Conservation (phyloP, 2,888 invertebrate species). For the Colostygia pectinataria region DNA sequence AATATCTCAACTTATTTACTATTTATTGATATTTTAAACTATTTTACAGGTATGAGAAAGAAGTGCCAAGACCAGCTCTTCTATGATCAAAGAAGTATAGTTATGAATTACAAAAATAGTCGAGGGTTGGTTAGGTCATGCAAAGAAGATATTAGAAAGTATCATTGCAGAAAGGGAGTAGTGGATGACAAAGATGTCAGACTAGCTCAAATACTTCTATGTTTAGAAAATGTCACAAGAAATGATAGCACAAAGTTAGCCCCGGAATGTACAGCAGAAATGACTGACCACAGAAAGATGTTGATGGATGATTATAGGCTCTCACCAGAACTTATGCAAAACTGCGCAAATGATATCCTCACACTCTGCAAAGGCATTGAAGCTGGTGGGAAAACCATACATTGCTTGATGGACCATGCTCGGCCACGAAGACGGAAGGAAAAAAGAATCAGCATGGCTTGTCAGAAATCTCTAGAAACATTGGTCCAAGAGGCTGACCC, state of each 20-base stretch:
- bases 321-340: slow-evolving; percentile 95
- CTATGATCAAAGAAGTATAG: slow-evolving; percentile 93
- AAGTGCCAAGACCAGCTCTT: slow-evolving; percentile 92
- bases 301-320: slow-evolving; percentile 96
- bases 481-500: slow-evolving; percentile 94
- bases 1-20: neutral
- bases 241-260: slow-evolving; percentile 89
- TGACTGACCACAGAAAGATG: slow-evolving; percentile 94
- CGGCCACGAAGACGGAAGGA: slow-evolving; percentile 85
- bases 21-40: slow-evolving; percentile 5
- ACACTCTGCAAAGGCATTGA: slow-evolving; percentile 89
- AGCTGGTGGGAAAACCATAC: slow-evolving; percentile 94
- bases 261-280: slow-evolving; percentile 92
- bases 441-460: slow-evolving; percentile 86
- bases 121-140: slow-evolving; percentile 95
- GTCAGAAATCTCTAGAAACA: slow-evolving; percentile 90
- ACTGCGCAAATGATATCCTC: slow-evolving; percentile 93
- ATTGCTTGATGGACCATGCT: slow-evolving; percentile 96
- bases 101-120: slow-evolving; percentile 95
- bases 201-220: slow-evolving; percentile 94
- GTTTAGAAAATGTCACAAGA: slow-evolving; percentile 90
- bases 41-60: slow-evolving; percentile 78
- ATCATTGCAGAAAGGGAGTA: slow-evolving; percentile 92
- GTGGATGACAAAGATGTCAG: slow-evolving; percentile 92
- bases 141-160: slow-evolving; percentile 92